phyloP scores from a whole-genome alignment of 2,797 vertebrate species.

The Phalanger gymnotis region DNA sequence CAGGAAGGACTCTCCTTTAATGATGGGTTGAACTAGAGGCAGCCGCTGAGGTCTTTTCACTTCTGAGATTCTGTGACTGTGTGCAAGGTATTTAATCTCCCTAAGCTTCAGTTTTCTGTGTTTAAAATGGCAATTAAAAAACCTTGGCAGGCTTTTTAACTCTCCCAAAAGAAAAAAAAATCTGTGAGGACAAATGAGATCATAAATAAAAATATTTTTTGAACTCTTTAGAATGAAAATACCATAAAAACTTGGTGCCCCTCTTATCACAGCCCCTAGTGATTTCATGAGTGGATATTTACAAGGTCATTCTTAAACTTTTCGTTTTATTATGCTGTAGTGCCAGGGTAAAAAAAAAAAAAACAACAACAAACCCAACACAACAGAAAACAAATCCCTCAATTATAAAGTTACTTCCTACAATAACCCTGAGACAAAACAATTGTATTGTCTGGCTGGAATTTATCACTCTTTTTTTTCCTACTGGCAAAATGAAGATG shows the following conservation, averaged over 20 bases:
- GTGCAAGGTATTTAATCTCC: not conserved
- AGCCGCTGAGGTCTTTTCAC: not conserved
- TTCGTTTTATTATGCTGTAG: not conserved
- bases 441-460: not conserved
- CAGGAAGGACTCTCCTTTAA: not conserved
- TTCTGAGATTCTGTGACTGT: not conserved
- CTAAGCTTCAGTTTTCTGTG: not conserved
- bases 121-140: not conserved
- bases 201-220: conserved; percentile 14
- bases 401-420: not conserved
- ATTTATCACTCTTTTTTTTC: conserved; percentile 34
- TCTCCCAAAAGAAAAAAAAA: conserved; percentile 6
- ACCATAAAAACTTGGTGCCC: not conserved
- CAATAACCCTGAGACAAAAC: conserved; percentile 2
- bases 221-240: not conserved
- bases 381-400: not conserved
- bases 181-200: not conserved
- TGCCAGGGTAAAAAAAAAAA: not conserved
- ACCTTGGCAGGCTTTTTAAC: not conserved
- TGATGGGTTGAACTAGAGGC: not conserved
- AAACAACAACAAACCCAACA: too few relatives aligned
- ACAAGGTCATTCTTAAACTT: not conserved
- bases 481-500: conserved; percentile 15
- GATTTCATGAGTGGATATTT: not conserved
- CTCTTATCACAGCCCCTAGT: not conserved